Evolutionary conservation across 2,888 invertebrate genomes (phyloP).

Genomic region (Augochlorella aurata): DNA sequence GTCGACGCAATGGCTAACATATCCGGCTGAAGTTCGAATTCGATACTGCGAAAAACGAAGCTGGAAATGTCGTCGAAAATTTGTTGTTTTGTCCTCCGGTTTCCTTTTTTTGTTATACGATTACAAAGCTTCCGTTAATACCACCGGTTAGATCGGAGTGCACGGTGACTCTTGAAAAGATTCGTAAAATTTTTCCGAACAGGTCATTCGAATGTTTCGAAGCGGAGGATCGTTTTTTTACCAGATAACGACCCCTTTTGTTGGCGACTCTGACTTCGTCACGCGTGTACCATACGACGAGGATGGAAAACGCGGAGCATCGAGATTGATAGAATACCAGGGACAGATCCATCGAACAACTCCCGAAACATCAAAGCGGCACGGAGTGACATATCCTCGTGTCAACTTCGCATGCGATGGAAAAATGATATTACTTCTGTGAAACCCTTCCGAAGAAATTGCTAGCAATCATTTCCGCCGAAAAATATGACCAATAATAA

Average conservation of each 20-base stretch:
- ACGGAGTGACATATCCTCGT: not conserved
- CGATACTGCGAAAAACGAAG: not conserved
- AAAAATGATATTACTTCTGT: not conserved
- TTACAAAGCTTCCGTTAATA: not conserved
- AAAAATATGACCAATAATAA: not conserved
- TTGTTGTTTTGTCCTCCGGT: not conserved
- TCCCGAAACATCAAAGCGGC: conserved; percentile 9
- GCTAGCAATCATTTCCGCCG: not conserved
- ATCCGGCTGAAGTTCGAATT: no score
- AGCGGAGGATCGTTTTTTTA: conserved; percentile 8
- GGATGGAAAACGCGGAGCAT: not conserved
- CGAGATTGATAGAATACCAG: not conserved
- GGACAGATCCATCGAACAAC: not conserved
- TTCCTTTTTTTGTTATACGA: not conserved
- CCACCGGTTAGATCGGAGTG: not conserved
- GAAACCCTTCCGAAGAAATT: not conserved
- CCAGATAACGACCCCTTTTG: conserved; percentile 13
- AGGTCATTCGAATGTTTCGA: conserved; percentile 11
- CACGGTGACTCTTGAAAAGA: not conserved
- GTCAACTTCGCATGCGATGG: not conserved
- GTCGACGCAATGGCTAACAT: no score
- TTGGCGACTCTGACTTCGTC: not conserved
- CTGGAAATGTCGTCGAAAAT: not conserved
- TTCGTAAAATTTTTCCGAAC: not conserved
- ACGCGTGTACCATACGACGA: not conserved